Conservation (phyloP, 2,797 vertebrate genomes). For the Dendrocincla fuliginosa region DNA sequence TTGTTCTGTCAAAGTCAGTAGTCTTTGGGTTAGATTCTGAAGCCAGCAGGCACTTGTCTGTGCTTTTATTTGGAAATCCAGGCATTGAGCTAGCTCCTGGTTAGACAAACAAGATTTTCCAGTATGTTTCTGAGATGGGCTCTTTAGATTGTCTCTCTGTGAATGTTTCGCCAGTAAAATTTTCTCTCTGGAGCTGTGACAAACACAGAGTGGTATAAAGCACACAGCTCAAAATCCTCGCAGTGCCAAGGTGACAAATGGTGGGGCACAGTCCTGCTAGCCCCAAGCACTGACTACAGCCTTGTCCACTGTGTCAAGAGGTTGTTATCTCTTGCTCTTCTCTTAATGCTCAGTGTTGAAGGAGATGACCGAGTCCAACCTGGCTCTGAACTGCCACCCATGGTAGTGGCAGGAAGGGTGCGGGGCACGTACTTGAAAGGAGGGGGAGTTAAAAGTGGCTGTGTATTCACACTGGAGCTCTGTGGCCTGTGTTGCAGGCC, state of each 20-base stretch:
- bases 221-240: rapidly evolving
- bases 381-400: rapidly evolving
- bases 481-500: background rate
- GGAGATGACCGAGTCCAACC: background rate
- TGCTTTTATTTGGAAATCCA: background rate
- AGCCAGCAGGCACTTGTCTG: background rate
- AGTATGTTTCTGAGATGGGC: background rate
- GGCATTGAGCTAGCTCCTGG: background rate
- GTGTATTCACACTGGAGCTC: background rate
- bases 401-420: background rate
- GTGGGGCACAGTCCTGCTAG: background rate
- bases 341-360: background rate
- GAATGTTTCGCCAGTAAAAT: background rate
- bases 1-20: background rate
- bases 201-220: background rate
- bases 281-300: background rate
- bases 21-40: background rate
- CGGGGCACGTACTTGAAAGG: background rate
- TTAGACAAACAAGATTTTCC: background rate
- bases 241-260: rapidly evolving
- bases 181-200: background rate
- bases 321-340: background rate
- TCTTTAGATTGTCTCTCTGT: background rate
- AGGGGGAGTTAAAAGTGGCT: background rate
- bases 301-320: rapidly evolving